phyloP scores from a whole-genome alignment of 1,140 invertebrate species.

The Frieseomelitta varia region DNA sequence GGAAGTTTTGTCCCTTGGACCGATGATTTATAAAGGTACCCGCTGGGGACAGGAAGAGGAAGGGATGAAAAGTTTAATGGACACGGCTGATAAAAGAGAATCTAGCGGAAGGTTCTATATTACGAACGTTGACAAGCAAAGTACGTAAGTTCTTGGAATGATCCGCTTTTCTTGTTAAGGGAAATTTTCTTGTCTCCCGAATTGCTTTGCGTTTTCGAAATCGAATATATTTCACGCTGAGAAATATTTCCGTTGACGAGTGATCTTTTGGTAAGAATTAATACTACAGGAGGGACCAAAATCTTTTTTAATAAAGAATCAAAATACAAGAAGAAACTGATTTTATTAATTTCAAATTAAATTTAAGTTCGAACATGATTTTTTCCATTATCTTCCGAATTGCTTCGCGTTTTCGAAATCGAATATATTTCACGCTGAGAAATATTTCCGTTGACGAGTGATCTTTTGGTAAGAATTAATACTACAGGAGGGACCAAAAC shows the following conservation, averaged over 20 bases:
- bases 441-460: not conserved
- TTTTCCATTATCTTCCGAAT: too few relatives aligned
- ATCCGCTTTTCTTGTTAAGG: not conserved
- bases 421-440: not conserved
- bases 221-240: not conserved
- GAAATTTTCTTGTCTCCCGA: too few relatives aligned
- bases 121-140: not conserved
- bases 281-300: too few relatives aligned
- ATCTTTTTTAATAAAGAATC: too few relatives aligned
- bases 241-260: not conserved
- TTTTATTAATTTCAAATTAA: too few relatives aligned
- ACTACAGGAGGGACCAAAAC: too few relatives aligned
- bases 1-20: not conserved
- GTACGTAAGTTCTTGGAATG: not conserved
- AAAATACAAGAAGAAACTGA: too few relatives aligned
- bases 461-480: too few relatives aligned
- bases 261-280: too few relatives aligned
- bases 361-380: too few relatives aligned
- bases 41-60: not conserved
- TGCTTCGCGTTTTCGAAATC: not conserved
- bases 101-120: not conserved
- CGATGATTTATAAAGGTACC: not conserved
- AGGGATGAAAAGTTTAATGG: constrained; percentile 18
- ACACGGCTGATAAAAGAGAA: not conserved
- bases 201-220: not conserved